These are phyloP conservation scores for Mylabris phalerata DNA, from an alignment of 1,140 invertebrate genomes.

Conservation along the genomic window DNA sequence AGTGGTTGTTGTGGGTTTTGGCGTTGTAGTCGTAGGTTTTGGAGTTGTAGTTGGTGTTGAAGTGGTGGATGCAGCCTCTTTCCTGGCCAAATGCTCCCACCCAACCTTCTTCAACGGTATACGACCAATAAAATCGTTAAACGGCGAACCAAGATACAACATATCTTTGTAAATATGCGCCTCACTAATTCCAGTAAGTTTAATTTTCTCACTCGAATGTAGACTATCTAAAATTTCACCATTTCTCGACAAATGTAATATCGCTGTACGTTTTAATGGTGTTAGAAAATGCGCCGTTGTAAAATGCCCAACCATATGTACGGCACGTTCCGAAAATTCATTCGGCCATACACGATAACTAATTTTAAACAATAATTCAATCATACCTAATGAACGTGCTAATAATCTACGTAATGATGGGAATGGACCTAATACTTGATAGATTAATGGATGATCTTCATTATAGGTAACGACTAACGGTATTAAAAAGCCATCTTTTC, in stretches of 20 bases:
- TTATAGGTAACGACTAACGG: conserved; percentile 49
- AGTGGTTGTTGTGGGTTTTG: conserved; percentile 24
- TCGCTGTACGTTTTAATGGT: conserved; percentile 36
- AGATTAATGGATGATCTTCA: conserved; percentile 45
- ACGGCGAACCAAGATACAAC: conserved; percentile 65
- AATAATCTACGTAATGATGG: conserved; percentile 56
- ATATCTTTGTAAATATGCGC: conserved; percentile 50
- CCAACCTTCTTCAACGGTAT: conserved; percentile 50
- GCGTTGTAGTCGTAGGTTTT: conserved; percentile 23
- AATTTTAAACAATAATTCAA: conserved; percentile 53
- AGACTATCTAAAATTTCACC: conserved; percentile 59
- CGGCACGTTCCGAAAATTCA: conserved; percentile 46
- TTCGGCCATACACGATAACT: conserved; percentile 53
- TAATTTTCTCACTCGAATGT: conserved; percentile 46
- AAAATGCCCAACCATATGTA: conserved; percentile 51
- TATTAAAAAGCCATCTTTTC: conserved; percentile 60
- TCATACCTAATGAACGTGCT: conserved; percentile 45
- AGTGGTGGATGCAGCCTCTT: background rate
- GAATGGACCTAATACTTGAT: conserved; percentile 47
- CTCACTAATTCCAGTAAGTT: conserved; percentile 49
- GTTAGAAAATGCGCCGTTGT: conserved; percentile 12
- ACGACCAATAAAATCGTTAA: conserved; percentile 57
- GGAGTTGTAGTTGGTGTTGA: conserved; percentile 11
- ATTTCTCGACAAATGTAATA: conserved; percentile 56
- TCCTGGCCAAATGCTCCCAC: conserved; percentile 35